phyloP scores from a whole-genome alignment of 2,797 vertebrate species.

The Argentina silus region DNA sequence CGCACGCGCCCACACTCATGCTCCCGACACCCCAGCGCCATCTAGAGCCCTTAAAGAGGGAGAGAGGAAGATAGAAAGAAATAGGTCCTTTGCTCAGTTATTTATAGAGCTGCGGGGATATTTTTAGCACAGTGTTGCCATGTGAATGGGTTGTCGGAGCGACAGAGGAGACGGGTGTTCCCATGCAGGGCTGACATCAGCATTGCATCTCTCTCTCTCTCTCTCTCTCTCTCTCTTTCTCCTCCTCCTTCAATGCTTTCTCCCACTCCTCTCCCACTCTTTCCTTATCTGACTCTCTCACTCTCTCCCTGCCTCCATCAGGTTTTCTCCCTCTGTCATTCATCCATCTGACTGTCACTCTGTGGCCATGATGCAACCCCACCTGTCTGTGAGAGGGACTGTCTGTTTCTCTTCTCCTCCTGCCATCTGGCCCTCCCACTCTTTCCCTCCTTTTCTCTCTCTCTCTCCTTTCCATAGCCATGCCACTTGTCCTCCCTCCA shows the following conservation, averaged over 20 bases:
- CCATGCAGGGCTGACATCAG: slow-evolving; percentile 70
- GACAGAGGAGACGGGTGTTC: slow-evolving; percentile 75
- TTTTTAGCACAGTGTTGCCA: slow-evolving; percentile 86
- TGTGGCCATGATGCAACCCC: slow-evolving; percentile 2
- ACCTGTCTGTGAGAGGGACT: slow-evolving; percentile 2
- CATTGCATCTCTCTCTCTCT: slow-evolving; percentile 42
- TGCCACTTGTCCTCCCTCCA: background rate
- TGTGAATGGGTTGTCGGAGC: slow-evolving; percentile 80
- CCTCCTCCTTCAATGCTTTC: background rate
- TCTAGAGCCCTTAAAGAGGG: slow-evolving; percentile 65
- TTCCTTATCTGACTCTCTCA: background rate
- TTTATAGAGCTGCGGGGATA: slow-evolving; percentile 77
- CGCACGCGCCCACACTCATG: background rate
- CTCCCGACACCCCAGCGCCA: slow-evolving; percentile 68
- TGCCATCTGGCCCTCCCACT: slow-evolving; percentile 26
- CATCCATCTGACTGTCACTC: slow-evolving; percentile 3
- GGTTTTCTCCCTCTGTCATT: background rate
- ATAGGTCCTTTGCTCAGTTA: slow-evolving; percentile 63
- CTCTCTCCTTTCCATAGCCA: slow-evolving; percentile 1
- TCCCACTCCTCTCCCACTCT: slow-evolving; percentile 1
- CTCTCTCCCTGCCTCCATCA: background rate
- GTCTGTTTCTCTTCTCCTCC: slow-evolving; percentile 10
- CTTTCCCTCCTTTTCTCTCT: background rate
- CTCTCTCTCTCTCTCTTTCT: background rate
- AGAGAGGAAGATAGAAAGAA: slow-evolving; percentile 38